Conservation (phyloP, 2,113 vertebrate species). For the Lamprologus tigripictilis region DNA sequence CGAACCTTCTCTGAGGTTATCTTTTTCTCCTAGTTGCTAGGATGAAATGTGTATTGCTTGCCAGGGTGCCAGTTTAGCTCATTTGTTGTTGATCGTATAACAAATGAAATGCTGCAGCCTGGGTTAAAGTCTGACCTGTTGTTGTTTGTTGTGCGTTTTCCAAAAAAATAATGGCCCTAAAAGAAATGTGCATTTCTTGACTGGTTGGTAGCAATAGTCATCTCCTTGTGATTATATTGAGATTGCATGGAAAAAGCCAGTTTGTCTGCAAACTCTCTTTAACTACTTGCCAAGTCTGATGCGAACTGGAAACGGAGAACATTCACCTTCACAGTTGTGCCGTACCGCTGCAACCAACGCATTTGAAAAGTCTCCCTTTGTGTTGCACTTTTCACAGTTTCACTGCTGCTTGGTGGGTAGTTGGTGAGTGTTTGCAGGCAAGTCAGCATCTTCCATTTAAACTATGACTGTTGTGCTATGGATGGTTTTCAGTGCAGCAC, state of each 20-base stretch:
- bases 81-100: fast-evolving
- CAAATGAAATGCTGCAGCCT: neutral
- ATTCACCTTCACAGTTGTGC: neutral
- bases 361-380: neutral
- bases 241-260: neutral
- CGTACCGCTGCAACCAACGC: neutral
- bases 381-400: neutral
- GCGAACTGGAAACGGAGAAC: neutral
- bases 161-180: neutral
- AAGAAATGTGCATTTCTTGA: neutral
- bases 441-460: neutral
- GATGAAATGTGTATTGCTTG: neutral
- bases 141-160: neutral
- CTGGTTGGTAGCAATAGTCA: neutral
- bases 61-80: neutral
- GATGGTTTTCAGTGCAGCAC: neutral
- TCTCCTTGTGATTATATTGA: neutral
- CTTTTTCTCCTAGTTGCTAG: neutral
- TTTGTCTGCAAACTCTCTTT: neutral
- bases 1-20: neutral
- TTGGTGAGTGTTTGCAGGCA: neutral
- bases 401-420: neutral
- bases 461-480: neutral
- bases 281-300: neutral
- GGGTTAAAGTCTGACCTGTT: neutral